Evolutionary conservation across 2,797 vertebrate genomes (phyloP).

Genomic region (Babyrousa celebensis): DNA sequence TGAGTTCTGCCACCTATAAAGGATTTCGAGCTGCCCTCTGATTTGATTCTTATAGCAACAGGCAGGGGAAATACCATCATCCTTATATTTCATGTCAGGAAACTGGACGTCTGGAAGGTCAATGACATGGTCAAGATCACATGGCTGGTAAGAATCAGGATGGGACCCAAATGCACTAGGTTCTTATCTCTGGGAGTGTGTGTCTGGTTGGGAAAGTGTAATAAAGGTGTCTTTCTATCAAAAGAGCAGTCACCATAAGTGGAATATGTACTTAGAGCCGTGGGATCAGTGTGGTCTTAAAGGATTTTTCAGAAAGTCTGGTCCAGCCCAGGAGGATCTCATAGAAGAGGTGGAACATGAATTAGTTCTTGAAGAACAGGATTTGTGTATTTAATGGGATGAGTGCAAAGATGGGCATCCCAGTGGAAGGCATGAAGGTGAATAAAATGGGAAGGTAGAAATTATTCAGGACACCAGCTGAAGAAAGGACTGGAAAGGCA

Average conservation of each 20-base stretch:
- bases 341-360: background rate
- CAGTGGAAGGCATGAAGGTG: background rate
- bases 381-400: background rate
- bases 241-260: background rate
- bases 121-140: background rate
- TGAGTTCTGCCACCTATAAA: conserved; percentile 26
- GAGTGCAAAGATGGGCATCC: background rate
- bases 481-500: background rate
- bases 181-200: background rate
- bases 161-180: background rate
- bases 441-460: background rate
- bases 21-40: background rate
- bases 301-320: background rate
- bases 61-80: background rate
- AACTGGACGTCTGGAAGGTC: background rate
- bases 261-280: background rate
- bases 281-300: background rate
- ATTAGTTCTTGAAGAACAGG: background rate
- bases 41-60: background rate
- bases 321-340: background rate
- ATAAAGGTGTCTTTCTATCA: background rate
- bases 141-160: background rate
- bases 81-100: background rate
- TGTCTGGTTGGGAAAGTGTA: background rate
- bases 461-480: background rate